phyloP scores from a whole-genome alignment of 92 coral and sea anemone species.

The Epizoanthus ramosus region DNA sequence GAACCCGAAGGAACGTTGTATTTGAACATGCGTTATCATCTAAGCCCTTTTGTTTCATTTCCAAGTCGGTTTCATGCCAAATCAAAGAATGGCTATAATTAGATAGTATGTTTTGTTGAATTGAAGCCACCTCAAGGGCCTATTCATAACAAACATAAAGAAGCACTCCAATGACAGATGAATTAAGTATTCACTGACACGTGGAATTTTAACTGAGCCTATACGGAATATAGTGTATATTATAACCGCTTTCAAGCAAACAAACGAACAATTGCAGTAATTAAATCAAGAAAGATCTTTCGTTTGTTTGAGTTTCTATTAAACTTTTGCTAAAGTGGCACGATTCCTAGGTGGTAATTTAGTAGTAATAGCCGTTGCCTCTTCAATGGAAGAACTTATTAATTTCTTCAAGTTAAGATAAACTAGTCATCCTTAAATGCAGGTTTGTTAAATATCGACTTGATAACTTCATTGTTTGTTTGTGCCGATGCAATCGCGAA shows the following conservation, averaged over 20 bases:
- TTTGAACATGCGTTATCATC: slow-evolving; percentile 30
- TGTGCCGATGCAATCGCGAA: slow-evolving; percentile 4
- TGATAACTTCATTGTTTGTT: slow-evolving; percentile 30
- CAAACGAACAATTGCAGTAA: slow-evolving; percentile 52
- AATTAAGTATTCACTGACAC: slow-evolving; percentile 25
- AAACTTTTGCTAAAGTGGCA: slow-evolving; percentile 17
- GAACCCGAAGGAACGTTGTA: background rate
- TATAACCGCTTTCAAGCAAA: slow-evolving; percentile 34
- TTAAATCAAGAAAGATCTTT: slow-evolving; percentile 60
- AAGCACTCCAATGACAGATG: slow-evolving; percentile 2
- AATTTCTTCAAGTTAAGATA: slow-evolving; percentile 36
- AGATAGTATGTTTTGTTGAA: slow-evolving; percentile 35
- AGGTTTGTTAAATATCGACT: background rate
- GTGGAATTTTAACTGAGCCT: slow-evolving; percentile 28
- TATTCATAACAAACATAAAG: slow-evolving; percentile 30
- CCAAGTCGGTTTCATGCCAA: slow-evolving; percentile 37
- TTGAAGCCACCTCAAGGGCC: slow-evolving; percentile 38
- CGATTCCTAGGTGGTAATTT: slow-evolving; percentile 6
- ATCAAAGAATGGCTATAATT: slow-evolving; percentile 35
- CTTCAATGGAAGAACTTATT: slow-evolving; percentile 4
- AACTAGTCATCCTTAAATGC: slow-evolving; percentile 24
- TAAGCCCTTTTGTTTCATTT: slow-evolving; percentile 16
- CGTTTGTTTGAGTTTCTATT: slow-evolving; percentile 33
- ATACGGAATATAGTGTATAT: slow-evolving; percentile 3
- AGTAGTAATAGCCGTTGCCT: background rate